Evolutionary conservation across 2,888 invertebrate genomes (phyloP).

Genomic region (Trilocha varians): DNA sequence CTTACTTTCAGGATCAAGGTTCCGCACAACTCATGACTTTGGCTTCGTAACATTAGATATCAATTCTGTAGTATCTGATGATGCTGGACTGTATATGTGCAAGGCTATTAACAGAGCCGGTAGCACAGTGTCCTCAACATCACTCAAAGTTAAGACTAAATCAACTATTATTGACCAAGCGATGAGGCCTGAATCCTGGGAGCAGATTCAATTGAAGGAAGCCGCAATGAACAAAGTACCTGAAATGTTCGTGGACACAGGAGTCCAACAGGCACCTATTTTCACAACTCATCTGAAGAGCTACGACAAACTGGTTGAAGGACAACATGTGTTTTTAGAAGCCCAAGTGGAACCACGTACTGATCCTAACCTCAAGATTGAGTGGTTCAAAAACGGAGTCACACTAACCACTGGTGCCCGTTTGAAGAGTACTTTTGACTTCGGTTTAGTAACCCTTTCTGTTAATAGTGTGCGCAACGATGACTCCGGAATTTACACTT

Average conservation of each 20-base stretch:
- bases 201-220: constrained; percentile 92
- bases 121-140: constrained; percentile 93
- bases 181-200: constrained; percentile 92
- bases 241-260: constrained; percentile 88
- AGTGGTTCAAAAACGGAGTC: constrained; percentile 95
- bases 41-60: constrained; percentile 95
- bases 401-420: constrained; percentile 90
- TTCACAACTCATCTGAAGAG: constrained; percentile 93
- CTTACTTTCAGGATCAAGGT: constrained; percentile 78
- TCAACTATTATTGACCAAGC: constrained; percentile 87
- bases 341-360: constrained; percentile 93
- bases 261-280: constrained; percentile 93
- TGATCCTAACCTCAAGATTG: constrained; percentile 89
- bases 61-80: constrained; percentile 88
- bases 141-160: constrained; percentile 89
- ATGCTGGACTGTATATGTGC: constrained; percentile 94
- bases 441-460: constrained; percentile 94
- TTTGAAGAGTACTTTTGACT: constrained; percentile 95
- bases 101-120: constrained; percentile 95
- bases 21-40: constrained; percentile 94
- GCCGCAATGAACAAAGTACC: constrained; percentile 93
- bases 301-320: constrained; percentile 87
- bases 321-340: constrained; percentile 89
- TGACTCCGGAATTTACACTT: constrained; percentile 96
- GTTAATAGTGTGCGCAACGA: constrained; percentile 89